These are phyloP conservation scores for Tragulus kanchil DNA, from an alignment of 2,113 vertebrate genomes.

Conservation along the genomic window DNA sequence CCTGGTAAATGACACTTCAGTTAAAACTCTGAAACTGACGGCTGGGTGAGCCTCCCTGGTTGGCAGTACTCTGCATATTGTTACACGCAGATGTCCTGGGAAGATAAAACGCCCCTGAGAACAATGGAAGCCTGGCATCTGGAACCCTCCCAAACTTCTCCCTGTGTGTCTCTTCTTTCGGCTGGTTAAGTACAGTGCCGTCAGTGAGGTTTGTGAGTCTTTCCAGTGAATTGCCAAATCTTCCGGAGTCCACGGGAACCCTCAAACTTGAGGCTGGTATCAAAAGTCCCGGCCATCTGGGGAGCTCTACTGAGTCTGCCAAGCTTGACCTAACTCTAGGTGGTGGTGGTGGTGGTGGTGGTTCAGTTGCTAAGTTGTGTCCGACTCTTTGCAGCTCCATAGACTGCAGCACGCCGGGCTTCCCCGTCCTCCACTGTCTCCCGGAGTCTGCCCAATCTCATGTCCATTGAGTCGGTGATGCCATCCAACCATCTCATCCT, in stretches of 20 bases:
- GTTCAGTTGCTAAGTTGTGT: not conserved
- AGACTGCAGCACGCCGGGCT: not conserved
- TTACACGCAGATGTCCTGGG: not conserved
- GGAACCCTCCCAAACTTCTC: not conserved
- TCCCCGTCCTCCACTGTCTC: not conserved
- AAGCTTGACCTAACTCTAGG: not conserved
- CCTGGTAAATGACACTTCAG: not conserved
- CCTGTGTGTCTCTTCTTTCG: not conserved
- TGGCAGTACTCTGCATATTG: not conserved
- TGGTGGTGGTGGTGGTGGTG: too few species aligned
- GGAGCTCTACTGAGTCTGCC: not conserved
- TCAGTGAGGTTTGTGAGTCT: not conserved
- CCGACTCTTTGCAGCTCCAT: not conserved
- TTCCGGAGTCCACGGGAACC: not conserved
- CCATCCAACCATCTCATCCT: not conserved
- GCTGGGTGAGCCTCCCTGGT: not conserved
- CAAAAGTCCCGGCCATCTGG: not conserved
- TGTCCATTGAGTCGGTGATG: not conserved
- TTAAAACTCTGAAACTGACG: not conserved
- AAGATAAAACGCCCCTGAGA: not conserved
- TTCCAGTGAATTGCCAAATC: not conserved
- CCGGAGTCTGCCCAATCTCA: not conserved
- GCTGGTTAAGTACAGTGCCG: not conserved
- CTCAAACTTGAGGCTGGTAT: not conserved
- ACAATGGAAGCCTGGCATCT: not conserved